phyloP scores from a whole-genome alignment of 2,113 vertebrate species.

The Oncorhynchus keta region DNA sequence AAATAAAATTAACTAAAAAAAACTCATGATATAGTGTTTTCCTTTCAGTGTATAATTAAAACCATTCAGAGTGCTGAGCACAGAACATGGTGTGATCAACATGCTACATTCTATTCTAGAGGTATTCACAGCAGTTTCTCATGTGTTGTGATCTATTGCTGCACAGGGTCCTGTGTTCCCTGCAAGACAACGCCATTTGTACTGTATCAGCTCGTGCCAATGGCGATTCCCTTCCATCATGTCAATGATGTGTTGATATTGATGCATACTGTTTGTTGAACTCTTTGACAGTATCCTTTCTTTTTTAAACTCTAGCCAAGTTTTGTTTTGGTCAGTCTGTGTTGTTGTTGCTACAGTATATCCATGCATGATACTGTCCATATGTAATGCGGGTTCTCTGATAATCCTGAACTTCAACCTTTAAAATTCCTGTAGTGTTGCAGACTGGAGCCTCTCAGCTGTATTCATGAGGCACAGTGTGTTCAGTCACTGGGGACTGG shows the following conservation, averaged over 20 bases:
- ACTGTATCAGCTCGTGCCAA: too few relatives aligned
- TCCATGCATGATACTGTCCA: background rate
- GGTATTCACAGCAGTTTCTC: background rate
- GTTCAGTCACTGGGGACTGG: conserved; percentile 46
- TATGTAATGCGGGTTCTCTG: background rate
- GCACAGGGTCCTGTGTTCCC: background rate
- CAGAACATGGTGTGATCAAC: background rate
- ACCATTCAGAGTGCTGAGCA: background rate
- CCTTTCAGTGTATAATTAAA: background rate
- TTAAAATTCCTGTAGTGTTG: background rate
- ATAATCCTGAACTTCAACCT: background rate
- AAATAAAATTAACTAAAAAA: too few relatives aligned
- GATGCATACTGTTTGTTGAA: background rate
- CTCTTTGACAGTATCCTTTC: background rate
- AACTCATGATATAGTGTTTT: background rate
- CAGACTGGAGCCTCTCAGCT: conserved; percentile 2
- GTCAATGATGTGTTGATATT: background rate
- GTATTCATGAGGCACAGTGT: conserved; percentile 5
- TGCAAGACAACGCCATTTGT: too few relatives aligned
- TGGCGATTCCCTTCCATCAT: background rate
- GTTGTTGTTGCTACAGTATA: background rate
- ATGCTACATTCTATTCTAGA: background rate
- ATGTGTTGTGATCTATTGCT: background rate
- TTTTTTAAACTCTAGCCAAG: background rate
- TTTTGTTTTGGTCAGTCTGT: background rate